Conservation (phyloP, 2,113 vertebrate species). For the Tonatia bakeri region DNA sequence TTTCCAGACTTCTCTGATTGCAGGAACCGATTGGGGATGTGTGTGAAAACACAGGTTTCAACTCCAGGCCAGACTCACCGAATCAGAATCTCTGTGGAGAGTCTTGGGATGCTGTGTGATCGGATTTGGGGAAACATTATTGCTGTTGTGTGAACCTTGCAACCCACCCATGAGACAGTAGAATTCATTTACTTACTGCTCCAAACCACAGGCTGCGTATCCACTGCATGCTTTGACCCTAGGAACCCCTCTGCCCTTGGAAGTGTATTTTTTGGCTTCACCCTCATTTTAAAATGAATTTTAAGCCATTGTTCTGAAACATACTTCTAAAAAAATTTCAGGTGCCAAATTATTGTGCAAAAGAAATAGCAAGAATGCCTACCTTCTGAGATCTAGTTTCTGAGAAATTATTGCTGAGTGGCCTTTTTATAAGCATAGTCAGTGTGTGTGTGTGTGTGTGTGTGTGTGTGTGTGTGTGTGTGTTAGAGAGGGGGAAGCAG, state of each 20-base stretch:
- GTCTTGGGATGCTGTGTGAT: neutral
- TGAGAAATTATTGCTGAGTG: neutral
- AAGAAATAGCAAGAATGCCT: neutral
- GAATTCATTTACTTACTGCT: neutral
- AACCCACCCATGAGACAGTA: neutral
- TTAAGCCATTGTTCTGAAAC: neutral
- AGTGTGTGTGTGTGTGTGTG: neutral
- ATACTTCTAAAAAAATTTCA: neutral
- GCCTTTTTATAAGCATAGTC: neutral
- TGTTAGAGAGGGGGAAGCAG: too few relatives aligned
- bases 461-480: accelerated
- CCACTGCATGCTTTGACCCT: neutral
- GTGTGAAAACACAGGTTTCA: neutral
- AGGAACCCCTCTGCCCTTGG: neutral
- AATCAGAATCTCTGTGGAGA: neutral
- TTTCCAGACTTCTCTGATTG: neutral
- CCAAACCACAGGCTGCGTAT: accelerated
- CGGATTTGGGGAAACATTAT: neutral
- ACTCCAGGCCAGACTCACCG: neutral
- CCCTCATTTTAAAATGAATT: neutral
- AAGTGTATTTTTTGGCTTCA: neutral
- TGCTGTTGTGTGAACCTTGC: neutral
- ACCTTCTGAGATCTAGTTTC: conserved; percentile 13
- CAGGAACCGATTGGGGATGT: neutral
- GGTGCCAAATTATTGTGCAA: neutral